A percentile compares a stretch with the other conserved stretches of the same genome.
These are phyloP conservation scores for Pantherophis guttatus DNA, from an alignment of 2,113 vertebrate species.

Conservation along the genomic window DNA sequence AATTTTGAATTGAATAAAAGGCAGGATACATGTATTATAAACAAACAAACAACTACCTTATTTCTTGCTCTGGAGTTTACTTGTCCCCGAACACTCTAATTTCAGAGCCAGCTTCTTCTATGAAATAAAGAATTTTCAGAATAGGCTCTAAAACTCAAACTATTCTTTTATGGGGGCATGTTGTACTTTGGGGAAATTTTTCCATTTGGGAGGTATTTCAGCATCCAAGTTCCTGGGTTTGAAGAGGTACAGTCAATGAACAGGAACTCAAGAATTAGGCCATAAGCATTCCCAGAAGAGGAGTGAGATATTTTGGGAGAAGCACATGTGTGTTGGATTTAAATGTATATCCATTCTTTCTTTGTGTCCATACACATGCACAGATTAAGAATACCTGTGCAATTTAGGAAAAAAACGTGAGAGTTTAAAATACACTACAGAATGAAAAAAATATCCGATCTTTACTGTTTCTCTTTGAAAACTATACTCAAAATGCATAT, in stretches of 20 bases:
- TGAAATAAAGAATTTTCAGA: neutral
- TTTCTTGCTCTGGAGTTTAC: neutral
- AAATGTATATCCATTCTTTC: neutral
- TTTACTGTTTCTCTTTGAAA: conserved; percentile 39
- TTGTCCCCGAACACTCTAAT: neutral
- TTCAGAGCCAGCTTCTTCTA: neutral
- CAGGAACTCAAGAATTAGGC: neutral
- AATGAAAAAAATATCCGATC: conserved; percentile 3
- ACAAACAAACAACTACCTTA: neutral
- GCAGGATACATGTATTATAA: neutral
- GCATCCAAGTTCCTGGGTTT: neutral
- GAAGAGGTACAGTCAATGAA: neutral
- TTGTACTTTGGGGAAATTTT: neutral
- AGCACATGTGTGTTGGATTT: neutral
- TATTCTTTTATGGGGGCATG: neutral
- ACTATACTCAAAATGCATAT: conserved; percentile 14
- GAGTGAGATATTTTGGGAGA: neutral
- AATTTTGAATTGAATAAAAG: neutral
- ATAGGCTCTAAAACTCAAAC: neutral
- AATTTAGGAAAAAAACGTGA: neutral
- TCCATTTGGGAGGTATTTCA: neutral
- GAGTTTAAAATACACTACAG: neutral
- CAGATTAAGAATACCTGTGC: neutral
- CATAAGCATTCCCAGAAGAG: neutral
- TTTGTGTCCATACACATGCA: neutral